Evolutionary conservation across 2,888 invertebrate species (phyloP), one percentile per base, ranked within the genome.

Genomic region (Luffia ferchaultella): DNA sequence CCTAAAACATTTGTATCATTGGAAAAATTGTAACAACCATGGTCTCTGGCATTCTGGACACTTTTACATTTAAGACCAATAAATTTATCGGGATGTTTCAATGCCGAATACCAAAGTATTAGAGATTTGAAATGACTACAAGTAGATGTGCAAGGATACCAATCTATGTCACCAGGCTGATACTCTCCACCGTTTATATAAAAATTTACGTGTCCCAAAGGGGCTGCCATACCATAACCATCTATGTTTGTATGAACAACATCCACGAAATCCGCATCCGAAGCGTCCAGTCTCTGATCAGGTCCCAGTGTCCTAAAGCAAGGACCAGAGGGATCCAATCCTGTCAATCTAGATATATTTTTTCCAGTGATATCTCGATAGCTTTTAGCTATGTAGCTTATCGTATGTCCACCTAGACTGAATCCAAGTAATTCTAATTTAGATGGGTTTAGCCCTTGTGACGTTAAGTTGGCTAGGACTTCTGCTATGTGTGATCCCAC

Each of bases 201-300:
- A 18, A 78, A 67, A 50, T 83, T 80, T 0, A 82, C 70, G 50
- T 83, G 82, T 0, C 83, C 83, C 79, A 82, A 78, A 0, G 59
- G 63, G 0, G 68, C 57, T 0, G 80, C 78, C 79, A 83, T 82
- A 1, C 83, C 83, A 17, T 68, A 82, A 0, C 74, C 82, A 46
- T 83, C 83, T n/a, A 82, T 78, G 49, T 82, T 83, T 0, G 80
- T 80, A 49, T 83, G 82, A 2, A 83, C 58, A 0, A 82, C 79
- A 58, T 76, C 72, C 0, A 83, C 79, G 42, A 77, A 82, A 51
- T 79, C 77, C 0, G 80, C 80, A 47, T 80, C 64, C 0, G 76
- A 70, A 0, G 69, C 62, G 45, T 73, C 68, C 0, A 83, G 60
- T 45, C 82, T 61, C 0, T 78, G 70, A 0, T 63, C 55, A 0